These are phyloP conservation scores for Phymastichus coffea DNA, from an alignment of 1,140 invertebrate genomes.

Conservation along the genomic window DNA sequence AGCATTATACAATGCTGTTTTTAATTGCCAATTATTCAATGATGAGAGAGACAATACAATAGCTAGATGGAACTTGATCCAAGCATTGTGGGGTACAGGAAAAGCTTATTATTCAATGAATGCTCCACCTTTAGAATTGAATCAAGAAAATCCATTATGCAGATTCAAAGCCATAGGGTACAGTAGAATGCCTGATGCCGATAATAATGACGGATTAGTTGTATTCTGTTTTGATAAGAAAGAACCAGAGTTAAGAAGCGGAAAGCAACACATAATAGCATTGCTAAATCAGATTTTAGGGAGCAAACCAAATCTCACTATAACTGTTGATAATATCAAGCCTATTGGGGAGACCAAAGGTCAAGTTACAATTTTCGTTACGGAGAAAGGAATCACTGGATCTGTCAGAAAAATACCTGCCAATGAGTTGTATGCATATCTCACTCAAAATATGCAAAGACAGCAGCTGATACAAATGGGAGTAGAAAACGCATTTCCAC, in stretches of 20 bases:
- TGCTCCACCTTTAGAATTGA: slow-evolving; percentile 76
- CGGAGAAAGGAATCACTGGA: slow-evolving; percentile 71
- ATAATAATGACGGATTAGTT: slow-evolving; percentile 86
- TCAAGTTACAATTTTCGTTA: slow-evolving; percentile 77
- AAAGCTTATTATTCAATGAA: slow-evolving; percentile 77
- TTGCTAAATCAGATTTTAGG: slow-evolving; percentile 71
- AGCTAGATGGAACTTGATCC: slow-evolving; percentile 90
- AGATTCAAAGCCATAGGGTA: slow-evolving; percentile 92
- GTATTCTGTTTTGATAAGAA: slow-evolving; percentile 80
- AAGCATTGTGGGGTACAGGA: slow-evolving; percentile 89
- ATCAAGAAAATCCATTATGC: slow-evolving; percentile 86
- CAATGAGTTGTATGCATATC: slow-evolving; percentile 68
- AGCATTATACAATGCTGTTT: slow-evolving; percentile 75
- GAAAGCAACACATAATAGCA: slow-evolving; percentile 72
- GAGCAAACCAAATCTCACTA: slow-evolving; percentile 78
- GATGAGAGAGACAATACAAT: slow-evolving; percentile 90
- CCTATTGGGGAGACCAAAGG: slow-evolving; percentile 72
- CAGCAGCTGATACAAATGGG: slow-evolving; percentile 70
- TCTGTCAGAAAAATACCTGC: slow-evolving; percentile 72
- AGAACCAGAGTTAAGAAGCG: slow-evolving; percentile 70
- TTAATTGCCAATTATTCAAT: slow-evolving; percentile 83
- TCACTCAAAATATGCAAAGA: slow-evolving; percentile 69
- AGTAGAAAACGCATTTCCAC: slow-evolving; percentile 63
- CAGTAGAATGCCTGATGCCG: slow-evolving; percentile 76
- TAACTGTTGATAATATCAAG: slow-evolving; percentile 76